phyloP scores from a whole-genome alignment of 2,113 vertebrate species.

The Marmota monax region DNA sequence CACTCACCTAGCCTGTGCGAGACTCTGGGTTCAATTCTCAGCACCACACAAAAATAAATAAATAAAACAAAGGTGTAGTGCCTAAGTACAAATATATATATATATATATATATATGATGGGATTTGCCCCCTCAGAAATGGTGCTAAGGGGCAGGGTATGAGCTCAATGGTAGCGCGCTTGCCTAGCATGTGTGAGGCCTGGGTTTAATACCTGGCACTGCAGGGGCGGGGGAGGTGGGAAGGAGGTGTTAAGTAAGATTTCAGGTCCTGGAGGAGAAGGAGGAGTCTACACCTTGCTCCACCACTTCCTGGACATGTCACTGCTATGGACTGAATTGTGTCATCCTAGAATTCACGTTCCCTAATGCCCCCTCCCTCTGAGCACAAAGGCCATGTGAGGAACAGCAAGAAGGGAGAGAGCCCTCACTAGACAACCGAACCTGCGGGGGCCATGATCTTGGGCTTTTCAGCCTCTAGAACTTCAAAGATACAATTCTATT shows the following conservation, averaged over 20 bases:
- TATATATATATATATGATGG: not conserved
- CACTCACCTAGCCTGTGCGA: too few relatives aligned
- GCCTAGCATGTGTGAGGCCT: too few relatives aligned
- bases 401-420: not conserved
- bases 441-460: not conserved
- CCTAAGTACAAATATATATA: too few relatives aligned
- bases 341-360: not conserved
- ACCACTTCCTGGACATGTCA: not conserved
- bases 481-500: not conserved
- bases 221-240: too few relatives aligned
- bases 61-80: too few relatives aligned
- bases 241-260: not conserved
- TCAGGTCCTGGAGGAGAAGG: not conserved
- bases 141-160: not conserved
- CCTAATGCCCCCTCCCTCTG: not conserved
- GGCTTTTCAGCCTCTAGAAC: not conserved
- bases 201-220: not conserved
- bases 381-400: not conserved
- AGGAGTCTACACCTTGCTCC: not conserved
- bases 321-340: not conserved
- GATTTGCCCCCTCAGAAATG: conserved; percentile 11
- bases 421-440: not conserved
- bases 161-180: not conserved
- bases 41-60: too few relatives aligned
- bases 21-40: too few relatives aligned